Percentiles rank a stretch among this genome's conserved stretches.
phyloP scores from a whole-genome alignment of 2,888 invertebrate genomes.

The Diadromus collaris region DNA sequence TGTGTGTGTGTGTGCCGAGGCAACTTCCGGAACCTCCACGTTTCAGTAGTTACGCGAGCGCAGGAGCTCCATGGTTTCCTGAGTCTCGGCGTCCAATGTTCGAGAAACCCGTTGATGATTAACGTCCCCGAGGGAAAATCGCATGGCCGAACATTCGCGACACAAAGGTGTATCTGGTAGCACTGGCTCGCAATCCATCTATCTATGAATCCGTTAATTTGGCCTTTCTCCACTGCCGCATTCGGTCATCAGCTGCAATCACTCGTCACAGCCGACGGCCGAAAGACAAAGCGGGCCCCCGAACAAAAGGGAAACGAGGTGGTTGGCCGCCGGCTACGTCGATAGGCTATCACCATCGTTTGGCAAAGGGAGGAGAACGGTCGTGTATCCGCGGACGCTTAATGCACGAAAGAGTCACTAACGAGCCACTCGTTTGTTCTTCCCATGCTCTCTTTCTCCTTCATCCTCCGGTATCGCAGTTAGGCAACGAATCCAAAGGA shows the following conservation, averaged over 20 bases:
- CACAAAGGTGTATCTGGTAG: slow-evolving; percentile 15
- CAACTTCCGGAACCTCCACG: not conserved
- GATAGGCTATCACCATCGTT: slow-evolving; percentile 4
- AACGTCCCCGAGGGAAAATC: slow-evolving; percentile 2
- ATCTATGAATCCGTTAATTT: not conserved
- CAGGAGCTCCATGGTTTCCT: not conserved
- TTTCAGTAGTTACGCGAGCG: not conserved
- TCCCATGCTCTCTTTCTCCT: slow-evolving; percentile 8
- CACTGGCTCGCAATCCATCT: not conserved
- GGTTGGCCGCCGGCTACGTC: slow-evolving; percentile 4
- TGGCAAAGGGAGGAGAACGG: slow-evolving; percentile 12
- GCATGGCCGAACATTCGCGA: slow-evolving; percentile 21
- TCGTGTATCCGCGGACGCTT: slow-evolving; percentile 7
- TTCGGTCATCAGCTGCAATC: slow-evolving; percentile 13
- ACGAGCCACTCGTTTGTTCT: slow-evolving; percentile 21
- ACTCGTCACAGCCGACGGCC: slow-evolving; percentile 13
- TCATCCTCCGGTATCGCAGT: not conserved
- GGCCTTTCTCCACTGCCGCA: slow-evolving; percentile 3
- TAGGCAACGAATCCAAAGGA: not conserved
- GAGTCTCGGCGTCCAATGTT: not conserved
- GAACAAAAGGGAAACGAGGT: slow-evolving; percentile 18
- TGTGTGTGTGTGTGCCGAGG: too few relatives aligned
- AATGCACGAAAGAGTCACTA: slow-evolving; percentile 27
- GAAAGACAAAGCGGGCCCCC: slow-evolving; percentile 25
- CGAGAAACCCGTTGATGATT: slow-evolving; percentile 4